Conservation (phyloP, 2,797 vertebrate species). For the Sebastes trivittatus region DNA sequence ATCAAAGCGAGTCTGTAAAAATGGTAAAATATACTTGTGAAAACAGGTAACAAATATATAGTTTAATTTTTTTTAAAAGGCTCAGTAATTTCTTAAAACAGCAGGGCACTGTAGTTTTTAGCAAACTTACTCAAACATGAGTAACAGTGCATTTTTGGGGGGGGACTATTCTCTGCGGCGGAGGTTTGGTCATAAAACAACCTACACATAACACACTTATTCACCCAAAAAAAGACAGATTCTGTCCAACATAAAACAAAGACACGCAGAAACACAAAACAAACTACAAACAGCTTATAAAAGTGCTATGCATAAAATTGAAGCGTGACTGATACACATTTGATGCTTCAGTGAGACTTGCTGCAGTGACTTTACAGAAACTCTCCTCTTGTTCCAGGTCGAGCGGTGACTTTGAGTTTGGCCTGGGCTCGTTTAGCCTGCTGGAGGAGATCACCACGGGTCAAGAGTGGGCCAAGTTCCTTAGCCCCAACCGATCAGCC, state of each 20-base stretch:
- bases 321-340: not conserved
- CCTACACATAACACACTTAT: not conserved
- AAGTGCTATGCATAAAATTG: not conserved
- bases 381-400: slow-evolving; percentile 32
- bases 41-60: not conserved
- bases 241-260: not conserved
- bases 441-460: slow-evolving; percentile 81
- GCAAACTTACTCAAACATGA: not conserved
- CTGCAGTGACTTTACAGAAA: no score
- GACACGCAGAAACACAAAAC: not conserved
- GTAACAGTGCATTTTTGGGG: not conserved
- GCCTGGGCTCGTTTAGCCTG: slow-evolving; percentile 77
- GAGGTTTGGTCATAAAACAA: not conserved
- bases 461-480: slow-evolving; percentile 79
- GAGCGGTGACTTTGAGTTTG: slow-evolving; percentile 63
- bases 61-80: not conserved
- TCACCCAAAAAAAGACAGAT: not conserved
- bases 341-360: not conserved
- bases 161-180: no score
- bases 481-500: slow-evolving; percentile 46
- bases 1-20: rapidly evolving
- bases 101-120: not conserved
- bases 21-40: no score
- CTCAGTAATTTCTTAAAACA: not conserved
- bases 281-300: not conserved